Conservation (phyloP, 2,113 vertebrate species). For the Cephalopterus ornatus region DNA sequence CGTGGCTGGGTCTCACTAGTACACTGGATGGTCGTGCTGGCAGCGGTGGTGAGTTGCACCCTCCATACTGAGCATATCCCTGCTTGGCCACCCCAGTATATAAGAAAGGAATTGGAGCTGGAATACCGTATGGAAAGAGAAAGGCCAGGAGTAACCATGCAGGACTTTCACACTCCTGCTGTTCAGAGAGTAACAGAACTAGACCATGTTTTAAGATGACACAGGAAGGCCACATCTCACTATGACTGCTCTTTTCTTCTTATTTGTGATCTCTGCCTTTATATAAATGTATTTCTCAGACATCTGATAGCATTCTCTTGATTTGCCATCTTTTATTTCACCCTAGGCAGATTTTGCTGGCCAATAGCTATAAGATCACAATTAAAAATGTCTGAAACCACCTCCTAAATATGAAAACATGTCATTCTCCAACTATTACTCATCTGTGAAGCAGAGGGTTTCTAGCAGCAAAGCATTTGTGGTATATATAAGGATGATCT, state of each 20-base stretch:
- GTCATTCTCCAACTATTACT: neutral
- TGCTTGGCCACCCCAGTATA: neutral
- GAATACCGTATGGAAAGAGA: accelerated
- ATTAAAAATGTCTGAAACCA: neutral
- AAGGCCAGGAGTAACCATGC: neutral
- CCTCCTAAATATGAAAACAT: neutral
- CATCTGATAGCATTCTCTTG: neutral
- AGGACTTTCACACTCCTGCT: neutral
- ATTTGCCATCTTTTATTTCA: neutral
- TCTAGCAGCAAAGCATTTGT: neutral
- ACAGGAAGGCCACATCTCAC: neutral
- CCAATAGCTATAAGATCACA: neutral
- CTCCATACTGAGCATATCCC: neutral
- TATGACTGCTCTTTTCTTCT: neutral
- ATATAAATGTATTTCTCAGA: neutral
- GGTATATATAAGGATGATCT: neutral
- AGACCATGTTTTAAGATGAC: neutral
- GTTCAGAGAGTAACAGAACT: neutral
- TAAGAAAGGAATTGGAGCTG: accelerated
- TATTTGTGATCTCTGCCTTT: neutral
- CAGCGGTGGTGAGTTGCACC: neutral
- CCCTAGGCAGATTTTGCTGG: neutral
- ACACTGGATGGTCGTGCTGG: accelerated
- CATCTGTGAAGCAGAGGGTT: neutral
- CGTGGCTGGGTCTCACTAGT: accelerated